Base-by-base conservation (phyloP, 2,113 vertebrate species). In the Cynocephalus volans region DNA sequence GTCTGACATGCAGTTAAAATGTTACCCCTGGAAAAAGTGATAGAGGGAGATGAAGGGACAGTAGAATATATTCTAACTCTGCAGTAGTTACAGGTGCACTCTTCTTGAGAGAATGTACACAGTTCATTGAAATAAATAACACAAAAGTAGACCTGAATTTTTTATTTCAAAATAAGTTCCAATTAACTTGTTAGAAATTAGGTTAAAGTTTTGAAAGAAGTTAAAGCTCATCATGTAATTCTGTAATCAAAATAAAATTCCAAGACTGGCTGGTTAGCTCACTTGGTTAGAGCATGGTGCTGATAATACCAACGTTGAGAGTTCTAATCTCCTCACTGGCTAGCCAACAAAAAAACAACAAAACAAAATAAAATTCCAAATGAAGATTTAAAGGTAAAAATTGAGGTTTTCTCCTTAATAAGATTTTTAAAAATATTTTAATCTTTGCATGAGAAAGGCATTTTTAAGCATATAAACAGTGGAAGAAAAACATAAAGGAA, bases 91-190 rank as follows among this genome's bases (percentile, higher is more conserved):
- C 31, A 84, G 6, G 21, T 36, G 28, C 45, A 7, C 31, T 75
- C 33, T 36, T 67, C 60, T 19, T 69, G 50, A 62, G 83, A 76
- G 33, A 89, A 64, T n/a, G 33, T 45, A 48, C 36, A 48, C 8
- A 28, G 4, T 52, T 77, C 18, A 33, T 67, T 79, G 26, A 89
- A 67, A 65, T 90, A 23, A 88, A 80, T n/a, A 69, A 54, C 77
- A 69, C 41, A 33, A 6, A 62, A 70, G 69, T 62, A n/a, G 24
- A 54, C 76, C 88, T 58, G 8, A 79, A 48, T 31, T 92, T n/a
- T 92, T 50, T 73, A 72, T 92, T 93, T 89, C 95, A 83, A 77
- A 89, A 36, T 89, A 62, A 76, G 41, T 88, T 69, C 26, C 56
- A 41, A 52, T 23, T 58, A 88, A 58, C 41, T 88, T 69, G 26